Evolutionary conservation across 2,888 invertebrate species (phyloP), one percentile per base, ranked within the genome.

Genomic region (Leptopilina drosophilae): DNA sequence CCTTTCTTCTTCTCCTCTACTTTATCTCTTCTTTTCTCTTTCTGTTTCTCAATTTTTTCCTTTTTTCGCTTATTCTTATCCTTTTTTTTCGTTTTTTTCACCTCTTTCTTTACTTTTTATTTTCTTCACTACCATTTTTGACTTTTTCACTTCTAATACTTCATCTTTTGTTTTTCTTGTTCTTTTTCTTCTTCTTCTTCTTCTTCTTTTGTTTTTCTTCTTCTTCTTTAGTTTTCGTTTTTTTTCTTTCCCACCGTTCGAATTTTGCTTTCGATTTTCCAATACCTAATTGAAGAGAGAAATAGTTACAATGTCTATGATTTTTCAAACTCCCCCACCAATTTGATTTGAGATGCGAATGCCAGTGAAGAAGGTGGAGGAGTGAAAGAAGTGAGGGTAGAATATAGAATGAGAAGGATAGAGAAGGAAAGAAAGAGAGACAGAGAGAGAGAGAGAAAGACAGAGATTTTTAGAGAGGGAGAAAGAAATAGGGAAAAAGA

Each of bases 401-500:
- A 78, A 67, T 59, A 67, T 59, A 67, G 65, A 49, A 46, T 20
- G 82, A 81, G 82, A 80, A 78, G 81, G 77, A 80, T 78, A 66
- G 82, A 79, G 77, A 81, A 81, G 78, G 86, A 84, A 84, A 78
- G 80, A 78, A 82, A 80, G 83, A 80, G 82, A 69, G 80, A 33
- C 78, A 78, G 82, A 81, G 83, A 80, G 82, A 69, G 80, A 78
- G 82, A 81, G 83, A 80, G 82, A 69, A 80, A 33, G 80, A 78
- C 82, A 81, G 83, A 80, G 82, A 69, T 80, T 42, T 81, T 76
- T 73, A 83, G 81, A 77, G 81, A 78, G 78, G 78, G 84, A 79
- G 81, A 83, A 82, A 84, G 85, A 81, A 78, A 81, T 78, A 78
- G 84, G 78, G 81, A 80, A 79, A 42, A 85, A 85, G 85, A 86